Evolutionary conservation across 2,113 vertebrate species (phyloP), one percentile per base, ranked within the genome.

Genomic region (Irena cyanogastra): DNA sequence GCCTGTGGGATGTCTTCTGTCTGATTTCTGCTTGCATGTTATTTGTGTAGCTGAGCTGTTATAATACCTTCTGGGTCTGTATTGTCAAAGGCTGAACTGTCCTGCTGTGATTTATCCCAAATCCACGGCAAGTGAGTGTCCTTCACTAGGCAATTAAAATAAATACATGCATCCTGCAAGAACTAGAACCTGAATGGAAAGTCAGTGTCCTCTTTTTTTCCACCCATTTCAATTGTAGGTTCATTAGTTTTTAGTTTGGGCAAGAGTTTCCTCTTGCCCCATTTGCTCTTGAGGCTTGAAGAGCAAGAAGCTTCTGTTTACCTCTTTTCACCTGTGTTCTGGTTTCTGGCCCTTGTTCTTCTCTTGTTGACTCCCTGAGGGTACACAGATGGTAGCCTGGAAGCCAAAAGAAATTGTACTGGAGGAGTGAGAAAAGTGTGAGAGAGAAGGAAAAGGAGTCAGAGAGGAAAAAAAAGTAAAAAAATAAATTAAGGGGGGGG

Each of bases 311-410:
- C 20, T 94, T 64, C 90, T 68, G 41, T 75, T 96, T 88, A 92
- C 94, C 85, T 93, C 93, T 78, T 87, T 93, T 95, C 88, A 96
- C 90, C 88, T 94, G 80, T 54, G 72, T 75, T 90, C 90, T 79
- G 60, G 17, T 96, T 97, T 93, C 86, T 90, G 74, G 89, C 61
- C 45, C 72, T 92, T 22, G 6, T 75, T 96, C 47, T 83, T 93
- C 63, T 84, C 76, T 35, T 90, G 56, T 70, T 81, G 80, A 82
- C 80, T 92, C 90, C 92, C 86, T 61, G 72, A 92, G 92, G 93
- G 72, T 72, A 83, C 86, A 96, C 95, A 96, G 92, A 96, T 97
- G 95, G 93, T 89, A 95, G 72, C 88, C 92, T 93, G 79, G 56
- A 90, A 96, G 76, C 47, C 64, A 78, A 94, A 95, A 80, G 72